Evolutionary conservation across 2,113 vertebrate species (phyloP).

Genomic region (Coryphaenoides rupestris): DNA sequence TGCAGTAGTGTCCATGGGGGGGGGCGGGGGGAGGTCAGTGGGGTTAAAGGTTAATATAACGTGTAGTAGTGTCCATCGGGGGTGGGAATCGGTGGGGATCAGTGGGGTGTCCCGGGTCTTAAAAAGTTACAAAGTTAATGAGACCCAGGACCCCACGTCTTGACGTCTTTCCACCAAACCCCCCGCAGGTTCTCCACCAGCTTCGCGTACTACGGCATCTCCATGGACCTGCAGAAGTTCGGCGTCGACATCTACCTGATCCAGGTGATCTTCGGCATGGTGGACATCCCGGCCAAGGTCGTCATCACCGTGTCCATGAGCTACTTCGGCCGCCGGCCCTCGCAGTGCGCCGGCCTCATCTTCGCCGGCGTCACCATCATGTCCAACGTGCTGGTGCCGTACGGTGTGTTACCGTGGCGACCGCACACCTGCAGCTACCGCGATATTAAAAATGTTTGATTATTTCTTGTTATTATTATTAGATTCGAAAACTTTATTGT

Average conservation of each 20-base stretch:
- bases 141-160: too few relatives aligned
- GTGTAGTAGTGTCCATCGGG: too few relatives aligned
- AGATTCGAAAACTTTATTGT: neutral
- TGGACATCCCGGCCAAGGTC: slow-evolving; percentile 78
- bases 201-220: slow-evolving; percentile 76
- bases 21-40: too few relatives aligned
- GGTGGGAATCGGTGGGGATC: too few relatives aligned
- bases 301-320: slow-evolving; percentile 65
- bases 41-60: too few relatives aligned
- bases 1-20: too few relatives aligned
- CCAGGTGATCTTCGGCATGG: slow-evolving; percentile 75
- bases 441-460: too few relatives aligned
- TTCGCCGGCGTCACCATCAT: slow-evolving; percentile 68
- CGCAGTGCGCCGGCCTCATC: slow-evolving; percentile 62
- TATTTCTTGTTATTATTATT: neutral
- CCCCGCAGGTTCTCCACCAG: slow-evolving; percentile 73
- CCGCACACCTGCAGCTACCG: too few relatives aligned
- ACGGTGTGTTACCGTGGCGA: neutral
- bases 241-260: slow-evolving; percentile 77
- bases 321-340: slow-evolving; percentile 60
- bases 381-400: slow-evolving; percentile 74
- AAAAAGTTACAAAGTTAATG: too few relatives aligned
- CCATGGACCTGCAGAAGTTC: slow-evolving; percentile 80
- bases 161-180: neutral
- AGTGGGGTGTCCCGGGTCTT: too few relatives aligned